These are phyloP conservation scores for Atopsyche davidsoni DNA, from an alignment of 1,140 invertebrate genomes.

Conservation along the genomic window DNA sequence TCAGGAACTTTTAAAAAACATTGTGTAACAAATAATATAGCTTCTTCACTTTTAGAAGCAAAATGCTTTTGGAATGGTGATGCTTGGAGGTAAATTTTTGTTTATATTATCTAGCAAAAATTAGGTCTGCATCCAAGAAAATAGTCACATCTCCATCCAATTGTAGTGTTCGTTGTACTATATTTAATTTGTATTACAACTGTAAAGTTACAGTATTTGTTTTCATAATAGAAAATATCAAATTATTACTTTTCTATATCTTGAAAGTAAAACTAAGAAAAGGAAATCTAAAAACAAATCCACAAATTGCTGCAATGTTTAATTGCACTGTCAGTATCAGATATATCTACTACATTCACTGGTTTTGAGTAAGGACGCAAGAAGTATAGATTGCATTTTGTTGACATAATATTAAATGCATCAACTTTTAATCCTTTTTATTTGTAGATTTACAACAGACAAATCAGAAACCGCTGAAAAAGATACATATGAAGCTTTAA, in stretches of 20 bases:
- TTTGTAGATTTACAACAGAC: slow-evolving; percentile 19
- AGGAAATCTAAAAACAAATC: too few species aligned
- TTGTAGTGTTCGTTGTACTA: too few species aligned
- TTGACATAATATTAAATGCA: not conserved
- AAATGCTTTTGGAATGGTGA: slow-evolving; percentile 25
- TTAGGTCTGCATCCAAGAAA: not conserved
- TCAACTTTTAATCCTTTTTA: not conserved
- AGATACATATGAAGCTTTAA: slow-evolving; percentile 9
- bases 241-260: not conserved
- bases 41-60: slow-evolving; percentile 25
- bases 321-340: too few species aligned
- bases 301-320: too few species aligned
- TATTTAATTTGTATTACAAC: not conserved
- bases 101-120: not conserved
- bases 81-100: slow-evolving; percentile 24
- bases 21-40: slow-evolving; percentile 24
- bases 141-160: not conserved
- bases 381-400: too few species aligned
- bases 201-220: not conserved
- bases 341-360: too few species aligned
- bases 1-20: slow-evolving; percentile 7
- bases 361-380: too few species aligned
- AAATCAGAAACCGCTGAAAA: slow-evolving; percentile 13
- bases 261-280: too few species aligned
- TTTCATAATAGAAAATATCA: not conserved